Evolutionary conservation across 2,888 invertebrate species (phyloP).

Genomic region (Caenorhabditis parvicauda): DNA sequence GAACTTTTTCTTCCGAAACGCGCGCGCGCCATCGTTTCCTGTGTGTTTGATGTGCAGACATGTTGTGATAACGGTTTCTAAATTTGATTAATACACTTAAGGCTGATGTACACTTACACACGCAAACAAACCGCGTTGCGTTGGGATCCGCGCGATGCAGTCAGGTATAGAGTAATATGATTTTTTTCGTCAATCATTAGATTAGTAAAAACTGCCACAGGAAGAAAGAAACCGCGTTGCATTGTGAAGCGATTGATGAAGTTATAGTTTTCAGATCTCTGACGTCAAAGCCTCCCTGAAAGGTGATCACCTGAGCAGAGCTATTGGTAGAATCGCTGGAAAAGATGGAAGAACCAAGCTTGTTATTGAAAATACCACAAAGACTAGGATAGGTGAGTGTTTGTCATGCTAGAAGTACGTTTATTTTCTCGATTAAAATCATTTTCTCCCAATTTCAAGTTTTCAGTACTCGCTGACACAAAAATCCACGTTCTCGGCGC

Average conservation of each 20-base stretch:
- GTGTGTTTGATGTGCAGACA: no score
- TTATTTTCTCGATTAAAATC: neutral
- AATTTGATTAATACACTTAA: no score
- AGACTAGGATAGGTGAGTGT: slow-evolving; percentile 77
- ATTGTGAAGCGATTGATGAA: neutral
- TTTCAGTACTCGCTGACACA: slow-evolving; percentile 81
- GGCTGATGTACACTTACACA: no score
- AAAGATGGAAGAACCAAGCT: slow-evolving; percentile 82
- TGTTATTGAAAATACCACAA: slow-evolving; percentile 97
- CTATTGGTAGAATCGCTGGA: slow-evolving; percentile 94
- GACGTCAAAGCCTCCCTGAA: slow-evolving; percentile 47
- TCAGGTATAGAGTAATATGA: no score
- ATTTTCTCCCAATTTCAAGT: neutral
- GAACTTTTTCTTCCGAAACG: no score
- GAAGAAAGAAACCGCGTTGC: no score
- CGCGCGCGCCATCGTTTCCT: no score
- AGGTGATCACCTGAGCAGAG: slow-evolving; percentile 68
- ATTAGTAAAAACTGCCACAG: no score
- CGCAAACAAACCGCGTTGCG: no score
- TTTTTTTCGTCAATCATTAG: no score
- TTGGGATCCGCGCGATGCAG: no score
- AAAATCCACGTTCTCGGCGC: slow-evolving; percentile 96
- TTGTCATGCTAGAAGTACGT: neutral
- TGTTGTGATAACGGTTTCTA: no score
- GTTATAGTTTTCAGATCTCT: slow-evolving; percentile 25